Percentiles rank a stretch among this genome's conserved stretches.
Evolutionary conservation across 2,797 vertebrate genomes (phyloP).

Genomic region (Poeciliopsis paucimaculata): DNA sequence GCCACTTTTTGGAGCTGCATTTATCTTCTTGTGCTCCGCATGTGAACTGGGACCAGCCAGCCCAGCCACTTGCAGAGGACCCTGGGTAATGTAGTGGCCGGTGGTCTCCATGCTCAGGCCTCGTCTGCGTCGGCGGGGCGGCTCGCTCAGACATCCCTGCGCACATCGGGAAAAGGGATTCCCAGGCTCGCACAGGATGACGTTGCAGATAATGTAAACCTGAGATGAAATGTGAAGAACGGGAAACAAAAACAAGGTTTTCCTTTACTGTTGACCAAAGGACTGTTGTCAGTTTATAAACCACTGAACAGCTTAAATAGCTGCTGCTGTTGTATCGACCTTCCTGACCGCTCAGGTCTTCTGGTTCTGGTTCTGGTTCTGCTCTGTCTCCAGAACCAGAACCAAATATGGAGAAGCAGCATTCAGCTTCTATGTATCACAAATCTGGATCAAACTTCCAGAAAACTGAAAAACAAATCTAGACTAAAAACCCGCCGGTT

Average conservation of each 20-base stretch:
- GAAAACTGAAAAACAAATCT: too few species aligned
- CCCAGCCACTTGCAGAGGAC: conserved; percentile 65
- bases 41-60: background rate
- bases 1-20: background rate
- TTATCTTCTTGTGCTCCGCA: fast-evolving
- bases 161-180: conserved; percentile 74
- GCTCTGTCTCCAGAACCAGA: too few species aligned
- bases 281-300: too few species aligned
- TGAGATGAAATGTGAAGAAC: conserved; percentile 20
- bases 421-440: too few species aligned
- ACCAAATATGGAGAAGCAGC: too few species aligned
- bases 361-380: too few species aligned
- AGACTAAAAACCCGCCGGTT: too few species aligned
- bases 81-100: conserved; percentile 73
- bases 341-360: too few species aligned
- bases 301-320: too few species aligned
- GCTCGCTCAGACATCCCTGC: conserved; percentile 64
- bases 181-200: conserved; percentile 73
- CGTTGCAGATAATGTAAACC: conserved; percentile 79
- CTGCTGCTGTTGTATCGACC: too few species aligned
- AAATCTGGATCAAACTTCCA: too few species aligned
- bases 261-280: background rate
- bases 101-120: conserved; percentile 52
- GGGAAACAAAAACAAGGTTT: background rate
- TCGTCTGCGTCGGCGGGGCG: conserved; percentile 54